Evolutionary conservation across 2,797 vertebrate species (phyloP), one percentile per base, ranked within the genome.

Genomic region (Tokudaia muenninki): DNA sequence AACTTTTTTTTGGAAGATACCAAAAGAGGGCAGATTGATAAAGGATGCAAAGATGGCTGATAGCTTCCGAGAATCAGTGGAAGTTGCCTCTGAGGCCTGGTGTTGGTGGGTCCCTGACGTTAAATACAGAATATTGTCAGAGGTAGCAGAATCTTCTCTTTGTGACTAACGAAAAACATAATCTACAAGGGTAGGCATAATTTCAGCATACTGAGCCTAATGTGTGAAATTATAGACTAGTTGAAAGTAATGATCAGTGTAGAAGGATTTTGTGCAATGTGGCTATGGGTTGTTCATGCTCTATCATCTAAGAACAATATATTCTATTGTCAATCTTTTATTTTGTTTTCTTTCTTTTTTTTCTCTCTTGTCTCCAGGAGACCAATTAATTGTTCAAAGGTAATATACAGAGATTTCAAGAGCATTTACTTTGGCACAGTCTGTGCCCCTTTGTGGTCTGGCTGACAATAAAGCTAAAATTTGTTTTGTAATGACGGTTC

Each of bases 331-430:
- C 98, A 97, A 16, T 88, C 97, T 97, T 95, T 87, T 93, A 41
- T 29, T 80, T 87, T 97, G 94, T 96, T 98, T 97, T 95, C 96
- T 95, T 97, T 95, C 41, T 50, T 65, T 96, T 95, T 97, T 95
- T 77, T 47, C 5, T 4, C 57, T 13, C 94, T 97, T 84, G 97
- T 98, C 93, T 98, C 96, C 96, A 95, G 97, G 98, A 98, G 98
- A 97, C 98, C 97, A 98, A 95, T 97, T 98, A 98, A 97, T 98
- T 98, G 98, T 98, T 99, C 97, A 98, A 97, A 97, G 97, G 94
- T 98, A 98, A 98, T 98, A 98, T 98, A 97, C 77, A 96, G 98
- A 96, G 97, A 97, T 97, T 98, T 97, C 80, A 87, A 95, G 94
- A 96, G 97, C 97, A 95, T 98, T 98, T 98, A 96, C 96, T 90